Evolutionary conservation across 92 coral and sea anemone genomes (phyloP).

Genomic region (Actinernus sp.): DNA sequence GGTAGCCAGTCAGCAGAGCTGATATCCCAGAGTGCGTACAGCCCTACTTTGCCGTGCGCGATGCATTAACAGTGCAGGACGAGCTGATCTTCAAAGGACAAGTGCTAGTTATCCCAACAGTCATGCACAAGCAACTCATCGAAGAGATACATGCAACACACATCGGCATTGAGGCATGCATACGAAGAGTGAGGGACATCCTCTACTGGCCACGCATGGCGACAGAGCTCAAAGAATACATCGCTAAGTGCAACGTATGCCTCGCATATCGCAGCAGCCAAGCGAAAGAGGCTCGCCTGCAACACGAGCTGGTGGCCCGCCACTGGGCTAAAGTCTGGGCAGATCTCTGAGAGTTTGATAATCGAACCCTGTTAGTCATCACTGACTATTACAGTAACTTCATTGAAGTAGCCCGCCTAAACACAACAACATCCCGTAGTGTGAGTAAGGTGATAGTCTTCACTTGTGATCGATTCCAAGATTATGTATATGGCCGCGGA

Average conservation of each 20-base stretch:
- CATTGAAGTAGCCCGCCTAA: conserved; percentile 9
- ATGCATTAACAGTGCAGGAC: conserved; percentile 53
- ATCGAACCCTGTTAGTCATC: no score
- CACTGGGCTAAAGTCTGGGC: no score
- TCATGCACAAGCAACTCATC: no score
- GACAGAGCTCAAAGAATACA: conserved; percentile 8
- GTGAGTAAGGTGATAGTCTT: no score
- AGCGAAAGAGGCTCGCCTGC: no score
- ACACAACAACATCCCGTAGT: not conserved
- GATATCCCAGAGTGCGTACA: conserved; percentile 44
- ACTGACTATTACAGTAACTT: conserved; percentile 11
- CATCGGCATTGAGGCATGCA: conserved; percentile 12
- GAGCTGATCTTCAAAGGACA: conserved; percentile 33
- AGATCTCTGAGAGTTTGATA: no score
- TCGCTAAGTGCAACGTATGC: not conserved
- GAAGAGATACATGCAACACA: no score
- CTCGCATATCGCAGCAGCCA: no score
- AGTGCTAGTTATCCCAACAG: conserved; percentile 4
- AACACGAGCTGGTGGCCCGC: no score
- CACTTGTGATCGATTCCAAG: conserved; percentile 8
- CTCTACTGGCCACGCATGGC: conserved; percentile 23
- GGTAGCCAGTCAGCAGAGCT: conserved; percentile 47
- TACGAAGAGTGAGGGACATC: conserved; percentile 7
- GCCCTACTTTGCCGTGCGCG: conserved; percentile 41
- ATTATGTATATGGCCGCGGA: conserved; percentile 12